Percentiles rank a stretch among this genome's conserved stretches.
These are phyloP conservation scores for Megaceryle maxima DNA, from an alignment of 2,113 vertebrate species.

Conservation along the genomic window DNA sequence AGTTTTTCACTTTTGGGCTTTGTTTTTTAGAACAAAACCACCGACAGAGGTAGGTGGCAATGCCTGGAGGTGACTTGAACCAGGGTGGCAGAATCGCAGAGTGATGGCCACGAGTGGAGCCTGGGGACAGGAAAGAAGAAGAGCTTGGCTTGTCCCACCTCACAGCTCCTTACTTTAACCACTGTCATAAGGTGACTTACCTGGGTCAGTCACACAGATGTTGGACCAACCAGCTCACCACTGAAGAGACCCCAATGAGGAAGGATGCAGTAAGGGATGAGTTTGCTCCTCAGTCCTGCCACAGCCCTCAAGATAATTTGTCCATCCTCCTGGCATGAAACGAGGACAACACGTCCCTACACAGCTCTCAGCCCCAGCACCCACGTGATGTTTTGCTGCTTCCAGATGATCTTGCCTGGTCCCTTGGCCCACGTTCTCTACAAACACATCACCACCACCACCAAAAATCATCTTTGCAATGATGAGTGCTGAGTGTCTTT, in stretches of 20 bases:
- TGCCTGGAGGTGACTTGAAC: not conserved
- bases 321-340: not conserved
- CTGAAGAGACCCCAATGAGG: not conserved
- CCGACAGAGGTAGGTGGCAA: rapidly evolving
- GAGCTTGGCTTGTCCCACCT: not conserved
- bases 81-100: rapidly evolving
- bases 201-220: not conserved
- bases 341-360: rapidly evolving
- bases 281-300: not conserved
- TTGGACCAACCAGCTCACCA: not conserved
- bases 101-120: rapidly evolving
- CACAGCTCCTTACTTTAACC: not conserved
- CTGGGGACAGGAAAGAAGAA: not conserved
- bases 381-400: not conserved
- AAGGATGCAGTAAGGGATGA: not conserved
- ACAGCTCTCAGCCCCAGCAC: not conserved
- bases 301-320: not conserved
- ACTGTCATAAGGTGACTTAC: not conserved
- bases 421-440: not conserved
- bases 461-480: not conserved
- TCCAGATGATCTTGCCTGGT: not conserved
- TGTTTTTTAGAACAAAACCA: not conserved
- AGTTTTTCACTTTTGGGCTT: not conserved
- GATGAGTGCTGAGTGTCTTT: not conserved
- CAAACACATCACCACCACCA: not conserved